Base-by-base conservation (phyloP, 1,140 invertebrate genomes). In the Lysiphlebus fabarum region DNA sequence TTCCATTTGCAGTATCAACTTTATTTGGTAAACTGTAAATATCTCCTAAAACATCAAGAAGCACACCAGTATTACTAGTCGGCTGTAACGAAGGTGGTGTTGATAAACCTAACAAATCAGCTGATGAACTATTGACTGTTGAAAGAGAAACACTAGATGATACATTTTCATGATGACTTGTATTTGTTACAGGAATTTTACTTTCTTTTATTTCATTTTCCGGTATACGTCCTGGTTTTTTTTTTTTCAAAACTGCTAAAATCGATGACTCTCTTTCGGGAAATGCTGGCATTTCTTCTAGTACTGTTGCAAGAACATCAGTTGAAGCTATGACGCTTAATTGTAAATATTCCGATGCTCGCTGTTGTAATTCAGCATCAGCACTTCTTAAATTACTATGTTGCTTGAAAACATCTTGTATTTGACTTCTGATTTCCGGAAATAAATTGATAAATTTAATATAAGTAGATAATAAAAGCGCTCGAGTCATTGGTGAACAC, bases 201-300 rank as follows among this genome's bases (percentile, higher is more conserved):
- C 85, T 88, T 68, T 90, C 87, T 65, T 88, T 84, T 12, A 90
- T 86, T 72, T 92, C 90, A 77, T 87, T 89, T 70, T 94, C 92
- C 11, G 91, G 90, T 61, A 94, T 88, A 53, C 92, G 82, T 7
- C 93, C 94, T 6, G 93, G 93, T 71, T 98, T 98, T 79, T 99
- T 98, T 80, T 98, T 98, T 81, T 99, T 99, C 64, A 99, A 85
- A 60, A 99, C 89, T 48, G 96, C 95, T 56, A 98, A 85, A 72
- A 99, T 95, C 4, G 95, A 98, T 50, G 95, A 98, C 82, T 99
- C 97, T 69, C 96, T 85, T 81, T 99, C 98, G 4, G 97, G 95
- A 81, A 99, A 99, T 49, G 97, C 96, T 53, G 98, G 98, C 98
- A 99, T 99, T 84, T 99, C 97, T 84, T 99, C 98, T 53, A 99